Evolutionary conservation across 2,888 invertebrate species (phyloP), one percentile per base, ranked within the genome.

Genomic region (Eretmocerus hayati): DNA sequence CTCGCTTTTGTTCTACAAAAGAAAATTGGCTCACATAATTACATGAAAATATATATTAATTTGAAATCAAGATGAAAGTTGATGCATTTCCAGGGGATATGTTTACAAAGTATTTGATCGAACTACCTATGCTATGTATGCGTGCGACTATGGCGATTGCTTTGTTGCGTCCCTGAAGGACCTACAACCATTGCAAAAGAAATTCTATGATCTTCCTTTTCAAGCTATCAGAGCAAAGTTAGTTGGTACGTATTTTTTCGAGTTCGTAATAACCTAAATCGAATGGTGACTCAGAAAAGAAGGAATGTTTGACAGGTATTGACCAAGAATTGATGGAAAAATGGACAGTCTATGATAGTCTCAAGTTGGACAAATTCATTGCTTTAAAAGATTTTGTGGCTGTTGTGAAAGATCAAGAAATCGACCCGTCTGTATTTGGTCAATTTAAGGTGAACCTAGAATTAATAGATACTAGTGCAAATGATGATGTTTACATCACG

Each of bases 271-370:
- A n/a, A n/a, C n/a, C n/a, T n/a, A n/a, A n/a, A n/a, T n/a, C n/a
- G n/a, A n/a, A n/a, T n/a, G n/a, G n/a, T n/a, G n/a, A n/a, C n/a
- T n/a, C n/a, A n/a, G n/a, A n/a, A n/a, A n/a, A n/a, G n/a, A n/a
- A n/a, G n/a, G n/a, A n/a, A n/a, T n/a, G n/a, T n/a, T n/a, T n/a
- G n/a, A n/a, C 50, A 80, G 80, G 76, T 46, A 74, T 81, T 47
- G 69, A 72, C 55, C 74, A 79, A 37, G 70, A 23, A 68, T 11
- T 74, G 18, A 73, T 72, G 59, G 81, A 85, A 69, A 46, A 23
- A 5, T 87, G 85, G 85, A 76, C 80, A 0, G 79, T 83, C 58
- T 83, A 84, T 58, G 87, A 87, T 67, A 85, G 85, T 61, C 72
- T 84, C 45, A 73, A 79, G 51, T 90, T 90, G 65, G 83, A 84